Base-by-base conservation (phyloP, 1,140 invertebrate genomes). In the Cydia strobilella region DNA sequence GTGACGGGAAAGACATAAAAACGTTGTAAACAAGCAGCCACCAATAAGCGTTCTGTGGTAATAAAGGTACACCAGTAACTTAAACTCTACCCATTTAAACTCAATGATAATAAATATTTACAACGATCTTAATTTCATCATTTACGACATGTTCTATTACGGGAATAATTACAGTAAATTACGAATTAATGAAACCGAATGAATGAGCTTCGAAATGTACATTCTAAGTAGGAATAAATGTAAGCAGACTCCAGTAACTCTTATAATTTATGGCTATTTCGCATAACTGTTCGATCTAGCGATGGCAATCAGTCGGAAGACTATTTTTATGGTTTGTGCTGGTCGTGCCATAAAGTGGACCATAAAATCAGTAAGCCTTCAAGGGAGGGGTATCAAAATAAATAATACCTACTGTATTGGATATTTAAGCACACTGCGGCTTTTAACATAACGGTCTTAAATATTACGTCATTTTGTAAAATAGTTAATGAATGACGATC, bases 281-380 rank as follows among this genome's bases (percentile, higher is more conserved):
- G 88, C 84, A 83, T 75, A 77, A 80, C 78, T 77, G 77, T 80
- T 78, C 75, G 81, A 84, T 84, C 80, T 80, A 86, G 80, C 84
- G 85, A 87, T 86, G 73, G 84, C 87, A 89, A 90, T 90, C 89
- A 89, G 83, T 86, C 82, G 79, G 84, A 83, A 86, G 82, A 86
- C 86, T 87, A 89, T 89, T 90, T 90, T 90, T 89, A 90, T 82
- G 83, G 79, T 81, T 80, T 84, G 85, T 86, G 86, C 86, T 87
- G 85, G 87, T 88, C 87, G 84, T 84, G 86, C 84, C 79, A 90
- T 90, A 90, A 90, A 90, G 83, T 73, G 81, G 76, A 82, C 78
- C 83, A 89, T 90, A 89, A 90, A 90, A 88, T 86, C 87, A 87
- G 83, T 87, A 84, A 87, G 86, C 86, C 82, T 86, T 77, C 80